Percentiles rank a stretch among this genome's conserved stretches.
phyloP scores from a whole-genome alignment of 1,140 invertebrate genomes.

The Augochlora pura region DNA sequence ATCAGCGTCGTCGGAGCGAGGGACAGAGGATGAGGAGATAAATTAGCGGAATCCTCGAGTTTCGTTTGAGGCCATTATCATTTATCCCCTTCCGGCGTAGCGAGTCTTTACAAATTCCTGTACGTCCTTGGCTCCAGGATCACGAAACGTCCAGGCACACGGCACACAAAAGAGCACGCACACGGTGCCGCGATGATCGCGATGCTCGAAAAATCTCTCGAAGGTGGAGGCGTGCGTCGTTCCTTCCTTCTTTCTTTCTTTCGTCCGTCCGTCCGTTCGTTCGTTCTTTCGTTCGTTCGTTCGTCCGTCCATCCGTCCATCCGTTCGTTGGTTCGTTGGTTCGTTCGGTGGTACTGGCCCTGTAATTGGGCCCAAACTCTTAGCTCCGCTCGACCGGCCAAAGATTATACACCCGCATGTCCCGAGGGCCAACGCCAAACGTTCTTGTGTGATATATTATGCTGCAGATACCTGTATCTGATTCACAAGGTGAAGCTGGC shows the following conservation, averaged over 20 bases:
- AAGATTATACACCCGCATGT: constrained; percentile 81
- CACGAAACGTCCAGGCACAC: constrained; percentile 43
- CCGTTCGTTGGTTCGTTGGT: constrained; percentile 57
- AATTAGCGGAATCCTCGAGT: constrained; percentile 24
- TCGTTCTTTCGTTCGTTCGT: constrained; percentile 35
- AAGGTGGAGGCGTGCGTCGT: constrained; percentile 75
- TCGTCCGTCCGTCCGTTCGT: constrained; percentile 42
- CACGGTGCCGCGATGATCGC: constrained; percentile 56
- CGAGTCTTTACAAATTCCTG: constrained; percentile 57
- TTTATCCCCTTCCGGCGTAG: constrained; percentile 51
- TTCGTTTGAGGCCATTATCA: constrained; percentile 55
- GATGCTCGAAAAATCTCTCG: constrained; percentile 62
- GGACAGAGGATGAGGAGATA: not conserved
- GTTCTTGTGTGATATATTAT: constrained; percentile 80
- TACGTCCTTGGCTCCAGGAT: constrained; percentile 64
- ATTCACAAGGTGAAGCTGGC: constrained; percentile 77
- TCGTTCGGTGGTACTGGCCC: constrained; percentile 79
- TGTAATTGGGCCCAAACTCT: constrained; percentile 80
- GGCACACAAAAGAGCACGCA: constrained; percentile 27
- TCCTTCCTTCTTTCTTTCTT: constrained; percentile 44
- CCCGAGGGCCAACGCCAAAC: constrained; percentile 74
- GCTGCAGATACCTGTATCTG: constrained; percentile 79
- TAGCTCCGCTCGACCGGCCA: constrained; percentile 75
- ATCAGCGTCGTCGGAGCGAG: not conserved
- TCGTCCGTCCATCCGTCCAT: constrained; percentile 33